phyloP scores from a whole-genome alignment of 2,797 vertebrate genomes.

The Cheirogaleus major region DNA sequence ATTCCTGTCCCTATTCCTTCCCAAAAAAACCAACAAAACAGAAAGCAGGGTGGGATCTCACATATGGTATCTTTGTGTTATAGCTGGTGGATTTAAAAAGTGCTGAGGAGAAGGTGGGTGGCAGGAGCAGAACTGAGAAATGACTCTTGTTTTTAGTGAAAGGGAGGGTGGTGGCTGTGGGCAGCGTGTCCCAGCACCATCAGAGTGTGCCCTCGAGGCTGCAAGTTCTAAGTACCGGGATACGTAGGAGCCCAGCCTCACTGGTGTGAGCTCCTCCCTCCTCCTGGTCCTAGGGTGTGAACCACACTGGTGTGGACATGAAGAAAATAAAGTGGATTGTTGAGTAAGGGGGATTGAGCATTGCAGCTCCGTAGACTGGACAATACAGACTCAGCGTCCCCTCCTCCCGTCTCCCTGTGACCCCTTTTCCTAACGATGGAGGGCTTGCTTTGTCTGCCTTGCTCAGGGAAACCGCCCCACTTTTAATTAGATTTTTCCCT shows the following conservation, averaged over 20 bases:
- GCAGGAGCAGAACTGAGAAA: slow-evolving; percentile 26
- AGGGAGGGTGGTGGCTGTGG: neutral
- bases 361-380: neutral
- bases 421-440: neutral
- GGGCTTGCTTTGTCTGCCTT: neutral
- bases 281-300: neutral
- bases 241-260: too few relatives aligned
- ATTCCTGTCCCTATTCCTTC: neutral
- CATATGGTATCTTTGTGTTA: neutral
- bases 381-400: neutral
- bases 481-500: neutral
- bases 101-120: neutral
- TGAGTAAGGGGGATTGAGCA: neutral
- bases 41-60: neutral
- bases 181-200: neutral
- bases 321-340: neutral
- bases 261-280: neutral
- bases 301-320: neutral
- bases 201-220: neutral
- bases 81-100: neutral
- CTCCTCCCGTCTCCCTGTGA: neutral
- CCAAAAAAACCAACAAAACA: neutral
- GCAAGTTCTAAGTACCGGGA: neutral
- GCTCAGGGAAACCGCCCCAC: neutral
- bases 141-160: neutral